Percentiles rank a stretch among this genome's conserved stretches.
These are phyloP conservation scores for Oncorhynchus keta DNA, from an alignment of 2,113 vertebrate genomes.

Conservation along the genomic window DNA sequence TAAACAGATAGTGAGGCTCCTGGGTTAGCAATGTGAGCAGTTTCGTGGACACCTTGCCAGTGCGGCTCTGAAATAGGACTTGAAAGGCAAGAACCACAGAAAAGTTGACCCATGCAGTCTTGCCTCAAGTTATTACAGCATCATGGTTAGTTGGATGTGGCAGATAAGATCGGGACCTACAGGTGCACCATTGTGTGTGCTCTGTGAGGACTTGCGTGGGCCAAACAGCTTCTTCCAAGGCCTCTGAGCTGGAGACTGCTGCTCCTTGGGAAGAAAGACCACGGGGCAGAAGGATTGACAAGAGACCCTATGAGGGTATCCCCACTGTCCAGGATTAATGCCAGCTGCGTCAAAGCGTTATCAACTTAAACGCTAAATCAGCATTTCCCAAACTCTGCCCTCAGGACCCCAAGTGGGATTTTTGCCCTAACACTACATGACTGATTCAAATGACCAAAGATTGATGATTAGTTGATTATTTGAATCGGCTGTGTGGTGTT, in stretches of 20 bases:
- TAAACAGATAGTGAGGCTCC: slow-evolving; percentile 19
- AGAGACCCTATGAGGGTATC: neutral
- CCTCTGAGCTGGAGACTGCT: slow-evolving; percentile 71
- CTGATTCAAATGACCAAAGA: no score
- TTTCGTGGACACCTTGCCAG: neutral
- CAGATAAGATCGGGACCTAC: slow-evolving; percentile 68
- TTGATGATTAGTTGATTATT: no score
- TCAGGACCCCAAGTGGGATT: no score
- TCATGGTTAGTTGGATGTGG: slow-evolving; percentile 44
- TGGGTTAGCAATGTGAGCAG: neutral
- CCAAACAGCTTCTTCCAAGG: slow-evolving; percentile 84
- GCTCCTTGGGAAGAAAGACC: slow-evolving; percentile 50
- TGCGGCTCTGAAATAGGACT: neutral
- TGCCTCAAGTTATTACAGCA: slow-evolving; percentile 7
- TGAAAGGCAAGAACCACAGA: neutral
- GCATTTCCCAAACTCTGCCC: no score
- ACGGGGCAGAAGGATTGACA: neutral
- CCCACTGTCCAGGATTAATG: neutral
- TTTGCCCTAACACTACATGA: no score
- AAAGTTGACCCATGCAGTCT: neutral
- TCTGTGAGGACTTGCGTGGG: slow-evolving; percentile 75
- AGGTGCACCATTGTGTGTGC: slow-evolving; percentile 69
- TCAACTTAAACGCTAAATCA: neutral
- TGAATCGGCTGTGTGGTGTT: no score
- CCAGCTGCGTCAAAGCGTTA: neutral